phyloP scores from a whole-genome alignment of 2,888 invertebrate species.

The Cosmia pyralina region DNA sequence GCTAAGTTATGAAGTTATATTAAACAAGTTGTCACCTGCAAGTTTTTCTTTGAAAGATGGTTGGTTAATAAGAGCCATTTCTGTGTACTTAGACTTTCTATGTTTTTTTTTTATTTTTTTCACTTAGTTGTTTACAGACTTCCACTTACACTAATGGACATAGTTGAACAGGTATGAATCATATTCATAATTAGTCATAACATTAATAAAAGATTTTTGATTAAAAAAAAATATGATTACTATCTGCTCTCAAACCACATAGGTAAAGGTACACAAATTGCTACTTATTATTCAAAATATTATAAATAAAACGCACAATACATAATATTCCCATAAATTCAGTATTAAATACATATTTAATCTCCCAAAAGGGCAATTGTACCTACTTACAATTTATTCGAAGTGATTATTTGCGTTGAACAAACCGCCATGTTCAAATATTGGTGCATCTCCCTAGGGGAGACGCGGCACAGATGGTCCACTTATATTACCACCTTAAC shows the following conservation, averaged over 20 bases:
- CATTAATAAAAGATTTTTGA: no score
- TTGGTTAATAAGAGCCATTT: not conserved
- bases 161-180: not conserved
- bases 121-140: no score
- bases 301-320: slow-evolving; percentile 23
- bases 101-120: no score
- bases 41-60: not conserved
- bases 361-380: slow-evolving; percentile 59
- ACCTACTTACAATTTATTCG: slow-evolving; percentile 62
- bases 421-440: slow-evolving; percentile 65
- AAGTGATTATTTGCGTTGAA: slow-evolving; percentile 63
- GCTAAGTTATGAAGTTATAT: no score
- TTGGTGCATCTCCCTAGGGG: slow-evolving; percentile 72
- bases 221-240: no score
- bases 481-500: slow-evolving; percentile 83
- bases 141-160: not conserved
- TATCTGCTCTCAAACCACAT: no score
- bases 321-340: slow-evolving; percentile 59
- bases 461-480: slow-evolving; percentile 83
- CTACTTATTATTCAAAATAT: slow-evolving; percentile 4
- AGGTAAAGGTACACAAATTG: not conserved
- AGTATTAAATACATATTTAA: slow-evolving; percentile 53
- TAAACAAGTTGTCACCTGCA: not conserved
- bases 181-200: no score
- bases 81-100: no score